Evolutionary conservation across 1,140 invertebrate species (phyloP).

Genomic region (Drosophila repletoides): DNA sequence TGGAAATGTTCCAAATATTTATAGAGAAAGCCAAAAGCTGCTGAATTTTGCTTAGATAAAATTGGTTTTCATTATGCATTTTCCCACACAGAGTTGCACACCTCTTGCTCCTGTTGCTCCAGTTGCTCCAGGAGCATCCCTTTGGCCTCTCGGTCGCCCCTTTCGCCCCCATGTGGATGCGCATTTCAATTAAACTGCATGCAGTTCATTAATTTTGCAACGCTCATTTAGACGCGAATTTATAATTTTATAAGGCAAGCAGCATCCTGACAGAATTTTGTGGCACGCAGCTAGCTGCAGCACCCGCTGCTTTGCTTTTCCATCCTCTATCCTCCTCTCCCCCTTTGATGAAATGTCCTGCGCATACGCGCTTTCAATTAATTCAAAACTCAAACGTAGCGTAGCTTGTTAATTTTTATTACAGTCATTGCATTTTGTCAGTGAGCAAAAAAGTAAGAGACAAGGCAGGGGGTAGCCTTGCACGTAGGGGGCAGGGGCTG

Average conservation of each 20-base stretch:
- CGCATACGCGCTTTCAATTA: constrained; percentile 78
- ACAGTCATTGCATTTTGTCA: constrained; percentile 77
- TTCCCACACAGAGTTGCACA: constrained; percentile 12
- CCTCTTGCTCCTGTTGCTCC: background rate
- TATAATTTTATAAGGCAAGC: constrained; percentile 66
- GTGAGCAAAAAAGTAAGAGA: constrained; percentile 33
- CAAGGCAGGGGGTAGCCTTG: too few relatives aligned
- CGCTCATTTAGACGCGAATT: constrained; percentile 80
- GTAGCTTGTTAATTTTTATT: constrained; percentile 82
- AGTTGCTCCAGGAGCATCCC: background rate
- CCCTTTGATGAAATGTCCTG: constrained; percentile 42
- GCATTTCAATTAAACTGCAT: constrained; percentile 80
- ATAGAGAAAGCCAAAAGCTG: too few relatives aligned
- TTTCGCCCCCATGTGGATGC: constrained; percentile 36
- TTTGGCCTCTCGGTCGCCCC: background rate
- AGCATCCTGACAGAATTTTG: background rate
- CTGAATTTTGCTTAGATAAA: constrained; percentile 28
- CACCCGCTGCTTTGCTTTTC: constrained; percentile 3
- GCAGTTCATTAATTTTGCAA: constrained; percentile 79
- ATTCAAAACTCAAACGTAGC: constrained; percentile 82
- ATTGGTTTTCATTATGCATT: constrained; percentile 45
- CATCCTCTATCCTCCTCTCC: background rate
- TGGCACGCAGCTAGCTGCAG: background rate
- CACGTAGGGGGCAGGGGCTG: too few relatives aligned
- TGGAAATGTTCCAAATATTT: too few relatives aligned